Base-by-base conservation (phyloP, 1,140 invertebrate species). In the Caerostris darwini region DNA sequence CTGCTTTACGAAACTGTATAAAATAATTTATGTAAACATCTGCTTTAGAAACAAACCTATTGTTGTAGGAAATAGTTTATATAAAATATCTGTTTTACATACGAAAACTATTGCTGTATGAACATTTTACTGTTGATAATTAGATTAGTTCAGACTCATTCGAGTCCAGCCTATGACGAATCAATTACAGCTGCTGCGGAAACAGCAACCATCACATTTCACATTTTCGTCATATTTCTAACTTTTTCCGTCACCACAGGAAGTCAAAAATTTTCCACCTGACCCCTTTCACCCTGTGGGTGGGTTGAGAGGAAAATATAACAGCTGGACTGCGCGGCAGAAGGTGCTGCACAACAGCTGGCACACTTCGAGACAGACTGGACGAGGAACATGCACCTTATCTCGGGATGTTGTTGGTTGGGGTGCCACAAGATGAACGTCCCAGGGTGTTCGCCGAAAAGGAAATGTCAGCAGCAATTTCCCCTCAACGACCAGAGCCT, bases 401-500 rank as follows among this genome's bases (percentile, higher is more conserved):
- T 87, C 58, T 77, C 3, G 8, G 34, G 85, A 64, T 53, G 85
- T 61, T 64, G 59, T 34, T 53, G 17, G 34, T 34, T 34, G 61
- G 61, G 58, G 14, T 50, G 86, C 17, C 83, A 17, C 53, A 77
- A 34, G 34, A 64, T 54, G 10, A 53, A 71, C 34, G 57, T 17
- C 17, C 19, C 71, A 34, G 34, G 71, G 34, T 64, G 53, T 56
- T 88, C 56, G 67, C 5, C 90, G 56, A 91, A 59, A 61, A 91
- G 90, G 90, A 91, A 91, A 91, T 69, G 90, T 91, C 90, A 82
- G 57, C 90, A 14, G 19, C 90, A 82, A 91, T 91, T 91, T 85
- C 54, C 19, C 34, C 81, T 58, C 53, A 4, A 58, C 54, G 17
- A 57, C n/a, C 57, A n/a, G 83, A 59, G 14, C 53, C 56, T 85